These are phyloP conservation scores for Hydrozoanthus gracilis DNA, from an alignment of 92 coral and sea anemone species.

Conservation along the genomic window DNA sequence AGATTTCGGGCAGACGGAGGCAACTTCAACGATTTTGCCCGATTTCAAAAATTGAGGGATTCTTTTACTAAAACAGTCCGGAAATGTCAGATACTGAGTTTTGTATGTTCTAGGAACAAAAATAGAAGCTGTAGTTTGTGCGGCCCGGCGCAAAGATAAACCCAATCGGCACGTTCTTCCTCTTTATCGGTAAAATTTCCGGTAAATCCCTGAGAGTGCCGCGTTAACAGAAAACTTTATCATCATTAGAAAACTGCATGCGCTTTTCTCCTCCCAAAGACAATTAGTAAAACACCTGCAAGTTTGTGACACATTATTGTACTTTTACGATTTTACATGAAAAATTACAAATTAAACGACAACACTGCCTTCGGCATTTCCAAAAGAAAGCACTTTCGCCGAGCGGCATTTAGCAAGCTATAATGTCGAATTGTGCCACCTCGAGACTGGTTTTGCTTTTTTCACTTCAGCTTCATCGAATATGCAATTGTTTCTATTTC, in stretches of 20 bases:
- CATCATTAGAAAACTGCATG: neutral
- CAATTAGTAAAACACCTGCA: neutral
- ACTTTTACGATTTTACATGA: neutral
- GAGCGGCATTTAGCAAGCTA: neutral
- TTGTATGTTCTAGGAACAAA: too few relatives aligned
- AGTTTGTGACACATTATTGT: neutral
- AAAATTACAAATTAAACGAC: neutral
- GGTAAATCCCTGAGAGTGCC: neutral
- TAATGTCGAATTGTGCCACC: too few relatives aligned
- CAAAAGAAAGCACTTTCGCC: neutral
- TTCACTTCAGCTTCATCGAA: too few relatives aligned
- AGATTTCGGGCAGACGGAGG: too few relatives aligned
- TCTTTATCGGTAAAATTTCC: neutral
- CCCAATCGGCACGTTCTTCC: neutral
- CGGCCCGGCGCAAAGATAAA: neutral
- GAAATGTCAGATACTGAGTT: too few relatives aligned
- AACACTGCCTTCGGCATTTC: neutral
- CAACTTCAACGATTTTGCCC: too few relatives aligned
- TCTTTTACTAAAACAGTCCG: too few relatives aligned
- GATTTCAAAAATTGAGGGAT: too few relatives aligned
- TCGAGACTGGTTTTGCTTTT: too few relatives aligned
- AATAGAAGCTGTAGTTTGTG: too few relatives aligned
- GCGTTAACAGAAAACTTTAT: neutral
- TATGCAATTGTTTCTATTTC: too few relatives aligned
- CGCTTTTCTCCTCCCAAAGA: neutral